Percentiles rank a stretch among this genome's conserved stretches.
phyloP scores from a whole-genome alignment of 2,113 vertebrate species.

The Pelvicachromis taeniatus region DNA sequence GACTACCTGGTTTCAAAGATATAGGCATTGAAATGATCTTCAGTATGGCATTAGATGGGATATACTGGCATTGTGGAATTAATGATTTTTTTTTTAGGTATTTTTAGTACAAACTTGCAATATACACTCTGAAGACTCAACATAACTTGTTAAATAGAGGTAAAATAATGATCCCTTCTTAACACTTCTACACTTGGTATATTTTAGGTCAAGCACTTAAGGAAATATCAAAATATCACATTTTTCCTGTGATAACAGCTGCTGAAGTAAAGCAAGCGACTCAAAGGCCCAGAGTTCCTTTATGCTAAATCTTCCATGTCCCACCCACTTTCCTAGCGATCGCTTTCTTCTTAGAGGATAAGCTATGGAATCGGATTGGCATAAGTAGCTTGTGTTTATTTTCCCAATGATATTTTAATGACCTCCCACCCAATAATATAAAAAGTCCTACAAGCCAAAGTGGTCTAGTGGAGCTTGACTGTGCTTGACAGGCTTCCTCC shows the following conservation, averaged over 20 bases:
- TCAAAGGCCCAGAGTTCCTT: conserved; percentile 18
- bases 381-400: conserved; percentile 73
- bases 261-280: conserved; percentile 5
- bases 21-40: background rate
- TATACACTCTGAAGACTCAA: background rate
- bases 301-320: background rate
- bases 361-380: conserved; percentile 68
- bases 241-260: conserved; percentile 16
- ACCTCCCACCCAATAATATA: background rate
- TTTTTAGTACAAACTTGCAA: background rate
- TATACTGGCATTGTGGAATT: background rate
- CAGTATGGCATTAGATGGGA: background rate
- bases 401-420: conserved; percentile 64
- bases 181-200: background rate
- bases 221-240: background rate
- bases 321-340: conserved; percentile 17
- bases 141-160: background rate
- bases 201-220: background rate
- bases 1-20: background rate
- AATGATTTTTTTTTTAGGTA: background rate
- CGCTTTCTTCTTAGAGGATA: conserved; percentile 56
- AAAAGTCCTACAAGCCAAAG: conserved; percentile 51
- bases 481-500: conserved; percentile 64
- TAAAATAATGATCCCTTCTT: background rate
- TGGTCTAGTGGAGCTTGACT: conserved; percentile 62